Evolutionary conservation across 2,797 vertebrate species (phyloP).

Genomic region (Etheostoma nigrum): DNA sequence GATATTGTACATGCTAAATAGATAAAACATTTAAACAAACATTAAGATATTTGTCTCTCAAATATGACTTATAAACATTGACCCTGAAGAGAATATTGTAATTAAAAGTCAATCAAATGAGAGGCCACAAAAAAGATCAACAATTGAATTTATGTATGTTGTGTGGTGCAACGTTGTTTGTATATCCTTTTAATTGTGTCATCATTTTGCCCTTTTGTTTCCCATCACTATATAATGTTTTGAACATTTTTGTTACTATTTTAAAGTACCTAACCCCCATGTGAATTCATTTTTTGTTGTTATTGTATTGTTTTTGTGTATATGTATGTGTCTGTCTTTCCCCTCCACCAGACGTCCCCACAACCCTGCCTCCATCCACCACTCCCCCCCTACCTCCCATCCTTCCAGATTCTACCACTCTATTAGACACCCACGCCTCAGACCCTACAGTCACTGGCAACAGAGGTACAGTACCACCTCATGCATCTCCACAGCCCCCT

Average conservation of each 20-base stretch:
- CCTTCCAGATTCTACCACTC: constrained; percentile 93
- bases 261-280: constrained; percentile 58
- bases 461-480: constrained; percentile 93
- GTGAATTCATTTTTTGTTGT: constrained; percentile 83
- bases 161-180: constrained; percentile 17
- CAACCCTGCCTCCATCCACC: constrained; percentile 95
- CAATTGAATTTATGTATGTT: constrained; percentile 10
- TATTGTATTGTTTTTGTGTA: constrained; percentile 63
- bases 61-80: background rate
- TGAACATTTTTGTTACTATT: constrained; percentile 44
- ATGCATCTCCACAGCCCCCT: constrained; percentile 50
- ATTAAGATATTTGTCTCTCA: background rate
- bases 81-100: constrained; percentile 1
- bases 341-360: constrained; percentile 95
- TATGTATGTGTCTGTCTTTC: constrained; percentile 83
- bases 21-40: no score
- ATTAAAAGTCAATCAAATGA: background rate
- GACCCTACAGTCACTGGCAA: constrained; percentile 90
- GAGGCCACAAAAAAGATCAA: background rate
- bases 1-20: background rate
- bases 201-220: constrained; percentile 40
- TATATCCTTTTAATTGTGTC: constrained; percentile 26
- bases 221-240: constrained; percentile 39
- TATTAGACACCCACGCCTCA: constrained; percentile 93
- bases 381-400: constrained; percentile 94